Evolutionary conservation across 1,140 invertebrate genomes (phyloP), one percentile per base, ranked within the genome.

Genomic region (Pseudomyrmex sp.): DNA sequence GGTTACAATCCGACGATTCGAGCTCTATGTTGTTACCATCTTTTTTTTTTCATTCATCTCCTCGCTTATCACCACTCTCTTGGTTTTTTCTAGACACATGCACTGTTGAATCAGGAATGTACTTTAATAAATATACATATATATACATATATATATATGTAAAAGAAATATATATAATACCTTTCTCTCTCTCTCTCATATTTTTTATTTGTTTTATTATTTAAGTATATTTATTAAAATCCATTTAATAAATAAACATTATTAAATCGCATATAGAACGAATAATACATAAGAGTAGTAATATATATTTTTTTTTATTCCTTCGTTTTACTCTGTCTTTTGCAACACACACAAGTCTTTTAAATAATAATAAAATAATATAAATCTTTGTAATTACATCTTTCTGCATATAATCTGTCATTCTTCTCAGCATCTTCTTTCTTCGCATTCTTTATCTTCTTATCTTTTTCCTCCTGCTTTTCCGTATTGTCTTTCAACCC

Each of bases 1-100:
- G 48, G 54, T 80, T 59, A 70, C 54, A 80, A 80, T 70, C 65
- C 61, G 12, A 76, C 74, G 61, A 59, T 80, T 80, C 56, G 44
- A 15, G 35, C 46, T 80, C 54, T 72, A 54, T 65, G 3, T 70
- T 15, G 12, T 35, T 58, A 23, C 35, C 52, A 35, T 70, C 65
- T 72, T 20, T 13, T 59, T 58, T 0, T 35, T n/a, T 52, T 35
- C 26, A 69, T 68, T 35, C 46, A 54, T 68, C 35, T 79, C 23
- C n/a, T 65, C 54, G 1, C 20, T 26, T 52, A 13, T 35, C 3
- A 12, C 12, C 13, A 13, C 5, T n/a, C 54, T 70, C 48, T 8
- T 72, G 50, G 59, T 10, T 13, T 59, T 18, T 77, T 13, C 1
- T n/a, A 15, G 23, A 26, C 8, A n/a, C 54, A 48, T 59, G 35